Evolutionary conservation across 1,140 invertebrate genomes (phyloP), one percentile per base, ranked within the genome.

Genomic region (Leguminivora glycinivorella): DNA sequence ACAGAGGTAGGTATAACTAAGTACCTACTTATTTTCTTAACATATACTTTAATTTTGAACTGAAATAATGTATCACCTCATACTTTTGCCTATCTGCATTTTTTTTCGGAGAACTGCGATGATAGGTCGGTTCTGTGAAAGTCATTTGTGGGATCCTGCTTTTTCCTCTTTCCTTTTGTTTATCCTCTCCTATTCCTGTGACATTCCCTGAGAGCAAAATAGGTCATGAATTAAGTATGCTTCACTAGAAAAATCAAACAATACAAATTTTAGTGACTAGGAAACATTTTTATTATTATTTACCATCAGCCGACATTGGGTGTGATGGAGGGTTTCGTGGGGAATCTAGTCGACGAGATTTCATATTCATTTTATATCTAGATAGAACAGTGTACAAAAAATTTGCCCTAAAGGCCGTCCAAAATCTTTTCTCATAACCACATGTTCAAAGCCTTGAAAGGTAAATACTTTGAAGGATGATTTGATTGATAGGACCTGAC

Each of bases 291-390:
- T n/a, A n/a, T n/a, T n/a, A n/a, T n/a, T n/a, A n/a, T n/a, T 52
- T 22, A 52, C 47, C 47, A 19, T 52, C 47, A 22, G 9, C 47
- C 0, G 47, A 52, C 6, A 52, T 9, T 22, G 47, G 47, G 9
- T 2, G 5, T 52, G 7, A 52, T n/a, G 10, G 17, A 52, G 47
- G 47, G 19, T 7, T 52, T 52, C 19, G 47, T 10, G 0, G 19
- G 47, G 14, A 5, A 19, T 52, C 47, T 6, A 22, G 19, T 22
- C 47, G 47, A 22, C 47, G 14, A 52, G 47, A 52, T 52, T 52
- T 52, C 47, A 52, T 52, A 52, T 52, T 52, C 47, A n/a, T 52
- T 52, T 52, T 43, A 43, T 43, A n/a, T 43, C n/a, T n/a, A 43
- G 40, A 17, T 17, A 43, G n/a, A 4, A n/a, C 1, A 19, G 19